A percentile compares a stretch with the other conserved stretches of the same genome.
These are phyloP conservation scores for Propithecus perrieri DNA, from an alignment of 2,797 vertebrate species.

Conservation along the genomic window DNA sequence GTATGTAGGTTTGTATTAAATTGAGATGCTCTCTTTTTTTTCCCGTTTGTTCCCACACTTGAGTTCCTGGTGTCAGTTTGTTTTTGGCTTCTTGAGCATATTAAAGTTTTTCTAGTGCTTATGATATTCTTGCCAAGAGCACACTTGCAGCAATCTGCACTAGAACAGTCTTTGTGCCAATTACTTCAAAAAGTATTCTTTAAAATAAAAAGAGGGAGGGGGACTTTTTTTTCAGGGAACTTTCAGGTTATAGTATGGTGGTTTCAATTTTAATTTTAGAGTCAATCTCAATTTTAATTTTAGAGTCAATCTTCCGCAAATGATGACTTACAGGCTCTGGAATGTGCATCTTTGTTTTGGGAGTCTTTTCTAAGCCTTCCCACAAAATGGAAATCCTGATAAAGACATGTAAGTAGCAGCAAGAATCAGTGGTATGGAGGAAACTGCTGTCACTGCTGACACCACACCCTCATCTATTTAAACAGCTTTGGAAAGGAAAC, in stretches of 20 bases:
- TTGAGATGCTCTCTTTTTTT: slow-evolving; percentile 87
- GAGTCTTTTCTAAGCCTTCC: slow-evolving; percentile 44
- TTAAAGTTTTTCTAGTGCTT: slow-evolving; percentile 92
- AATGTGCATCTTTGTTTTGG: slow-evolving; percentile 57
- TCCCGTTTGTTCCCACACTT: slow-evolving; percentile 85
- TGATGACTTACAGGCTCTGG: slow-evolving; percentile 68
- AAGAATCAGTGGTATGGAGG: slow-evolving; percentile 53
- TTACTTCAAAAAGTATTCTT: slow-evolving; percentile 89
- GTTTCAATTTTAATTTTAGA: slow-evolving; percentile 86
- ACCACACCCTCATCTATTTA: slow-evolving; percentile 76
- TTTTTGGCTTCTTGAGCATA: slow-evolving; percentile 92
- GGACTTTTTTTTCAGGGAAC: slow-evolving; percentile 33
- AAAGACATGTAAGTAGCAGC: slow-evolving; percentile 66
- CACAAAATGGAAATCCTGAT: slow-evolving; percentile 75
- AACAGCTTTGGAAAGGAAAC: slow-evolving; percentile 73
- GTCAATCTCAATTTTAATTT: slow-evolving; percentile 85
- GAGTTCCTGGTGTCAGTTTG: slow-evolving; percentile 90
- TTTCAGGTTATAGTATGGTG: slow-evolving; percentile 84
- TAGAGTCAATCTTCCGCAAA: slow-evolving; percentile 77
- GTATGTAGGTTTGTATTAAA: slow-evolving; percentile 90
- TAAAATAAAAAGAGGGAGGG: slow-evolving; percentile 80
- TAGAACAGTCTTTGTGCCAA: slow-evolving; percentile 88
- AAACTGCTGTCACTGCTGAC: slow-evolving; percentile 70
- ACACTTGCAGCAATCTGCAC: slow-evolving; percentile 90
- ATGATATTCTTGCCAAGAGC: slow-evolving; percentile 95